Percentiles rank a stretch among this genome's conserved stretches.
Evolutionary conservation across 2,797 vertebrate genomes (phyloP).

Genomic region (Eleutherodactylus coqui): DNA sequence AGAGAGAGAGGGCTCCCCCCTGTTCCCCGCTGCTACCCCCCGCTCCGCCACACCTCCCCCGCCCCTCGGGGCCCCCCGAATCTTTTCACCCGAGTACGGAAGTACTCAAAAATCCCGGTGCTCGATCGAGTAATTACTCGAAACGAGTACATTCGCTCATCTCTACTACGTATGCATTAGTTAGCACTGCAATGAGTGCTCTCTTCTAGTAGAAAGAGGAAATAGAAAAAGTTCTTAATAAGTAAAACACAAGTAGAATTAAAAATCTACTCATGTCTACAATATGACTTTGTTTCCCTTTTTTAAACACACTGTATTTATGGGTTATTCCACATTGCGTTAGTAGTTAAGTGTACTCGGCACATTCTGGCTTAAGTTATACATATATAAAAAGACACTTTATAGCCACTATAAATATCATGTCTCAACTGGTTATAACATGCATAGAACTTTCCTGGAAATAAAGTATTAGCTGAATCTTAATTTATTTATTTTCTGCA

Average conservation of each 20-base stretch:
- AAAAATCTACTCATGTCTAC: background rate
- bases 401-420: conserved; percentile 39
- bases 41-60: too few species aligned
- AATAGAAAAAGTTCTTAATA: background rate
- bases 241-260: background rate
- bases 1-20: too few species aligned
- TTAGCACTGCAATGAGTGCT: too few species aligned
- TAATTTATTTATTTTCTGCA: conserved; percentile 39
- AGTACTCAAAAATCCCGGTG: too few species aligned
- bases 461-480: conserved; percentile 36
- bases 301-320: conserved; percentile 4
- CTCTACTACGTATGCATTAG: too few species aligned
- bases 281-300: background rate
- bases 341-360: background rate
- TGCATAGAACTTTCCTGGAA: conserved; percentile 25
- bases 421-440: conserved; percentile 21
- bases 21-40: too few species aligned
- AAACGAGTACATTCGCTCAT: too few species aligned
- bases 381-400: conserved; percentile 22
- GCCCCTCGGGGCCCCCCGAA: too few species aligned
- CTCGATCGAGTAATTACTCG: too few species aligned
- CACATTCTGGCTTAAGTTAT: background rate
- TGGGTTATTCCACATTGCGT: background rate
- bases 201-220: background rate
- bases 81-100: too few species aligned